Percentiles rank a stretch among this genome's conserved stretches.
Conservation (phyloP, 1,140 invertebrate species). For the Nasonia vitripennis region DNA sequence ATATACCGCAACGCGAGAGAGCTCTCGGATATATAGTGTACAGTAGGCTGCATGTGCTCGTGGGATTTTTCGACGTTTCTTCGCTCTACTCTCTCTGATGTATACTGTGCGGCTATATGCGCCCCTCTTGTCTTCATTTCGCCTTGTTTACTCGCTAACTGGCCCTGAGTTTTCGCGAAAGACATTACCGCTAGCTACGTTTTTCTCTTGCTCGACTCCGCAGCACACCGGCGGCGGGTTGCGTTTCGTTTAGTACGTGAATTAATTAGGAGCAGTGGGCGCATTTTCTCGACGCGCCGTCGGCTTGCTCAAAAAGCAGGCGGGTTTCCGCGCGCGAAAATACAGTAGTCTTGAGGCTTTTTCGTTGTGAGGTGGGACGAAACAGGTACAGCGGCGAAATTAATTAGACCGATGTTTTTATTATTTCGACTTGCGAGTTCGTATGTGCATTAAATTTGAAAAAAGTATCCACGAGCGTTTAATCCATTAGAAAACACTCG, state of each 20-base stretch:
- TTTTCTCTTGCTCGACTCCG: neutral
- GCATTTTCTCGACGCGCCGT: neutral
- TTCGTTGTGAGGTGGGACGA: neutral
- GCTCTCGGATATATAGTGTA: neutral
- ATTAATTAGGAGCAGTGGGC: constrained; percentile 27
- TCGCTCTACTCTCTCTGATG: neutral
- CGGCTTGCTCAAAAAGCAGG: neutral
- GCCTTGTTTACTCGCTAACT: constrained; percentile 25
- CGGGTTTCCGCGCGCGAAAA: neutral
- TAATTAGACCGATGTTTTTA: neutral
- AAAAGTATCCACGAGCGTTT: neutral
- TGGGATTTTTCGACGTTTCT: constrained; percentile 19
- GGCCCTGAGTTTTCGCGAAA: neutral
- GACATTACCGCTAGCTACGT: neutral
- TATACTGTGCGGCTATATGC: neutral
- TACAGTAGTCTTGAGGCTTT: neutral
- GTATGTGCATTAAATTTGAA: too few relatives aligned
- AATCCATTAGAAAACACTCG: neutral
- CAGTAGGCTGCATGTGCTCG: neutral
- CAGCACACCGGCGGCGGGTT: neutral
- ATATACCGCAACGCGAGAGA: neutral
- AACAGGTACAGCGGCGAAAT: neutral
- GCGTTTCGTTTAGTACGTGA: constrained; percentile 29
- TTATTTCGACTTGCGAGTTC: neutral
- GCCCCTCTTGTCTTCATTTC: neutral